These are phyloP conservation scores for Globia sparganii DNA, from an alignment of 2,888 invertebrate species.

Conservation along the genomic window DNA sequence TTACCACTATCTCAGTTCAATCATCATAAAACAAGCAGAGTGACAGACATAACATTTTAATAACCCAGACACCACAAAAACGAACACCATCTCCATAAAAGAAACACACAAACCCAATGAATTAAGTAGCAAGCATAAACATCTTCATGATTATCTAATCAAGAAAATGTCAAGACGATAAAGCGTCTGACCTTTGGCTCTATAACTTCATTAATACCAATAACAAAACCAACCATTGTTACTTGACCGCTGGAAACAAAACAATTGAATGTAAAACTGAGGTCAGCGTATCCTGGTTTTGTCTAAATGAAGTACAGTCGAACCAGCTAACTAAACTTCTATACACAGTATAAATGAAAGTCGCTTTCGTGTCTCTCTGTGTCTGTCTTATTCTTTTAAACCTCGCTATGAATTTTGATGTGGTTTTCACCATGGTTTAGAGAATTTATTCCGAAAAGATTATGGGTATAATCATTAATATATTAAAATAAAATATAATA, in stretches of 20 bases:
- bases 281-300: conserved; percentile 6
- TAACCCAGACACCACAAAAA: conserved; percentile 1
- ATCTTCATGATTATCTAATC: conserved; percentile 60
- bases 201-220: conserved; percentile 59
- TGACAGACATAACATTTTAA: neutral
- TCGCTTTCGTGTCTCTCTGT: neutral
- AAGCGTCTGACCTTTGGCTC: conserved; percentile 40
- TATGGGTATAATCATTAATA: neutral
- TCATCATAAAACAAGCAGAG: neutral
- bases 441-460: neutral
- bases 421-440: neutral
- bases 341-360: neutral
- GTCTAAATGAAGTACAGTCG: conserved; percentile 27
- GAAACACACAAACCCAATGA: conserved; percentile 27
- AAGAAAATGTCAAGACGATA: conserved; percentile 61
- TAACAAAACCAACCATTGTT: conserved; percentile 22
- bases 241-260: neutral
- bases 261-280: neutral
- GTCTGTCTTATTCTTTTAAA: neutral
- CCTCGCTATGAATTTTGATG: neutral
- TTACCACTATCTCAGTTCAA: neutral
- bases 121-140: conserved; percentile 44
- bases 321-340: neutral
- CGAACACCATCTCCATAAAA: conserved; percentile 22
- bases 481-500: neutral